Evolutionary conservation across 2,113 vertebrate species (phyloP), one percentile per base, ranked within the genome.

Genomic region (Scartelaos histophorus): DNA sequence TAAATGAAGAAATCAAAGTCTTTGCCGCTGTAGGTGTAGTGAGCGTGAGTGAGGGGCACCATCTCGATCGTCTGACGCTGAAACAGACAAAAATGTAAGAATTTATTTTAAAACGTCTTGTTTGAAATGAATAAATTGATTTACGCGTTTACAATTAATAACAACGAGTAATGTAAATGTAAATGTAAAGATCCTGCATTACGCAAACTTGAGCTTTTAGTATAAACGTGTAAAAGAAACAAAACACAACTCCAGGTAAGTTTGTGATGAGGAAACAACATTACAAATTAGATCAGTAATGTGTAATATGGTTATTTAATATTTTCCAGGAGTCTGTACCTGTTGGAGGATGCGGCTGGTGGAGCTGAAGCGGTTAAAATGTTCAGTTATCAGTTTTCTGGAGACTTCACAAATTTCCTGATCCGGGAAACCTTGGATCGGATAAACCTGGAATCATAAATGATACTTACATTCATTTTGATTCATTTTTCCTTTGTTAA

Each of bases 41-140:
- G 85, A 0, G 94, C 95, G 61, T 95, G 94, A 0, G 95, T 95
- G 75, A 96, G 87, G 0, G 95, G 96, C 49, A 97, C 91, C 78
- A 96, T 78, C 89, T 96, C 95, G 0, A 95, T 85, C 38, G 90
- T 94, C 84, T 96, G 96, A 51, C 93, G 88, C 95, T 96, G 76
- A 35, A n/a, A 61, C 69, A 88, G 54, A 81, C 16, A 84, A 21
- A 76, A 58, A 58, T 13, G 9, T 7, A 53, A 53, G 19, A 9
- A 53, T n/a, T 7, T n/a, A 53, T 17, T 29, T 29, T 29, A 2
- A 29, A 53, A 16, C 7, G 21, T 54, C 53, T 54, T 54, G n/a
- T 56, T 56, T n/a, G n/a, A 22, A 56, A 56, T 22, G 3, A 56
- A 56, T 12, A 51, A 16, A 5, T 3, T 49, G 47, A 51, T 51